A percentile compares a stretch with the other conserved stretches of the same genome.
Conservation (phyloP, 2,113 vertebrate genomes). For the Tylochromis polylepis region DNA sequence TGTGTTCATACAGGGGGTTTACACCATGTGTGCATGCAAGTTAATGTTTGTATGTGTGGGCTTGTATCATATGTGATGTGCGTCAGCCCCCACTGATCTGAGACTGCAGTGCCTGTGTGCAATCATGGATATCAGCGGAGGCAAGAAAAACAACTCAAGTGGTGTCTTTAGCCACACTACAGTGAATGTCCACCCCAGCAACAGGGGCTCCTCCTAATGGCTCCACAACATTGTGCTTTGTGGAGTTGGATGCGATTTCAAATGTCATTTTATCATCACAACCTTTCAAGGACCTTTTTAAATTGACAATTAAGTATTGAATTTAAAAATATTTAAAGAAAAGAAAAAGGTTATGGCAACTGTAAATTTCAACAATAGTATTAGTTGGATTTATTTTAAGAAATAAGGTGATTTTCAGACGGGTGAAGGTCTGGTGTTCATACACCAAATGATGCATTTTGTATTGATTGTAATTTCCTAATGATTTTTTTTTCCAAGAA, state of each 20-base stretch:
- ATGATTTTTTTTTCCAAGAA: background rate
- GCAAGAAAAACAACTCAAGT: constrained; percentile 20
- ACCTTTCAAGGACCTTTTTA: constrained; percentile 61
- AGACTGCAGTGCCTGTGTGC: background rate
- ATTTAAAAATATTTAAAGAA: constrained; percentile 20
- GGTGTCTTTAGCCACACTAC: background rate
- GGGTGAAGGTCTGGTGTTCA: background rate
- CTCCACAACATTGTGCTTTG: constrained; percentile 25
- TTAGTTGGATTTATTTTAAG: constrained; percentile 7
- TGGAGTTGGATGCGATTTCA: constrained; percentile 53
- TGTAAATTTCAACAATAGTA: constrained; percentile 46
- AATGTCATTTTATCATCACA: constrained; percentile 64
- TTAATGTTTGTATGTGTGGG: background rate
- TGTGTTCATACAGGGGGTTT: constrained; percentile 34
- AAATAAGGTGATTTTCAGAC: background rate
- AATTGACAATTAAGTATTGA: background rate
- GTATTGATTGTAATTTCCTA: background rate
- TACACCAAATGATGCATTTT: background rate
- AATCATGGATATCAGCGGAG: constrained; percentile 22
- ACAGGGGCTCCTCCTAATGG: constrained; percentile 22
- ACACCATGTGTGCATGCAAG: background rate
- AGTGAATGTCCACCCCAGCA: constrained; percentile 1
- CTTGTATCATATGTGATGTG: constrained; percentile 9
- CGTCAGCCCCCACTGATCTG: constrained; percentile 14
- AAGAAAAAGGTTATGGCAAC: constrained; percentile 19